Evolutionary conservation across 2,797 vertebrate species (phyloP).

Genomic region (Characodon lateralis): DNA sequence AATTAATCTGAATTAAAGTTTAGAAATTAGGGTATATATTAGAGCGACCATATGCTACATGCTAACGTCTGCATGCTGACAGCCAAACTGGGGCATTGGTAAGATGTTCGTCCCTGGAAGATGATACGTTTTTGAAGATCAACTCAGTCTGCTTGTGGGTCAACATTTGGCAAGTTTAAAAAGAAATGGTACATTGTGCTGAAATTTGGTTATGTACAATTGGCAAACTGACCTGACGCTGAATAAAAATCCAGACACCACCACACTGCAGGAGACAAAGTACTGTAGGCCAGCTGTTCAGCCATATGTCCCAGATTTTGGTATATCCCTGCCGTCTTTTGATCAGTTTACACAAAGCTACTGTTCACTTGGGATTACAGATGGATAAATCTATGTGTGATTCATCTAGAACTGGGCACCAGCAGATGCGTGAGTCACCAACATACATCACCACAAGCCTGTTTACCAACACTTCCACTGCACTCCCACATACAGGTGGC

Average conservation of each 20-base stretch:
- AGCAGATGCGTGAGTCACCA: constrained; percentile 62
- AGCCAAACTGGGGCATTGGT: too few species aligned
- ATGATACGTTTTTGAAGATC: too few species aligned
- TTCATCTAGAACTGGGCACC: constrained; percentile 53
- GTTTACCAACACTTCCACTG: constrained; percentile 60
- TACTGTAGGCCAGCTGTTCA: neutral
- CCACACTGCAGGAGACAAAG: neutral
- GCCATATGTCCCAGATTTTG: neutral
- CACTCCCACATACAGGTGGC: constrained; percentile 42
- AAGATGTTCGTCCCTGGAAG: too few species aligned
- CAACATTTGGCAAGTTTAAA: neutral
- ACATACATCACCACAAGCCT: constrained; percentile 55
- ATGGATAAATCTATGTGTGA: constrained; percentile 28
- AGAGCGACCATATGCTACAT: neutral
- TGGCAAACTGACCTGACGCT: neutral
- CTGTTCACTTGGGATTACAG: constrained; percentile 41
- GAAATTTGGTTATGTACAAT: neutral
- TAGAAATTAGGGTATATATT: neutral
- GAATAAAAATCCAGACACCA: neutral
- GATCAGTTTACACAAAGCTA: constrained; percentile 19
- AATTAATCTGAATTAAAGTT: neutral
- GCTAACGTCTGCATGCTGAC: too few species aligned
- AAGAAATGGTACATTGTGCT: neutral
- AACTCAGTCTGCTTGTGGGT: too few species aligned
- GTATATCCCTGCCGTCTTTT: neutral